A percentile compares a stretch with the other conserved stretches of the same genome.
Conservation (phyloP, 2,113 vertebrate genomes). For the Perognathus longimembris region DNA sequence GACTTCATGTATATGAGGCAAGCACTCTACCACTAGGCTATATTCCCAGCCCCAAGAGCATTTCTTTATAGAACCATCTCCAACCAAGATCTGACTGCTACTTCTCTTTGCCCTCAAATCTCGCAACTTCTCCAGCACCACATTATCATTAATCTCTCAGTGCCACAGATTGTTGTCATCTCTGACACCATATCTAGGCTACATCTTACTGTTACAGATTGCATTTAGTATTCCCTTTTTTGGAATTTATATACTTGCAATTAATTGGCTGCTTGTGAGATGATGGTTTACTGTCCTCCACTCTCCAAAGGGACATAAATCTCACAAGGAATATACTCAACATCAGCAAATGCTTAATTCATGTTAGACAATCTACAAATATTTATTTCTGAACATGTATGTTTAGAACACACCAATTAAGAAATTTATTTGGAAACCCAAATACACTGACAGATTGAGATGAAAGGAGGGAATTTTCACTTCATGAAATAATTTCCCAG, state of each 20-base stretch:
- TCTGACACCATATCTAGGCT: background rate
- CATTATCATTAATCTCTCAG: background rate
- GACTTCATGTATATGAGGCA: no score
- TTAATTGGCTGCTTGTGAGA: constrained; percentile 8
- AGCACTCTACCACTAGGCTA: no score
- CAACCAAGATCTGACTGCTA: constrained; percentile 3
- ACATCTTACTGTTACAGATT: background rate
- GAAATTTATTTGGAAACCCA: constrained; percentile 59
- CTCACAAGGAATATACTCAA: background rate
- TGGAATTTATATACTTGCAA: background rate
- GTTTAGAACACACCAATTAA: constrained; percentile 55
- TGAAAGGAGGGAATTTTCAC: constrained; percentile 50
- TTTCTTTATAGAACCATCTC: background rate
- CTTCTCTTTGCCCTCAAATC: background rate
- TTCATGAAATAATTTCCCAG: constrained; percentile 62
- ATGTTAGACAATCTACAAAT: background rate
- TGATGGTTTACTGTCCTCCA: background rate
- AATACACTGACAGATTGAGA: constrained; percentile 54
- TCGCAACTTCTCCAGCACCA: background rate
- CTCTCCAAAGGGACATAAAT: background rate
- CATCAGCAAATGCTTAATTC: background rate
- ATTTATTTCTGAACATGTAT: constrained; percentile 56
- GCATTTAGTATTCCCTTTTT: background rate
- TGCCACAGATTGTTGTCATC: no score
- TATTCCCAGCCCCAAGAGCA: no score